Percentiles rank a stretch among this genome's conserved stretches.
Conservation (phyloP, 30 jellyfish, hydroid and myxozoan genomes). For the Hydractinia symbiolongicarpus region DNA sequence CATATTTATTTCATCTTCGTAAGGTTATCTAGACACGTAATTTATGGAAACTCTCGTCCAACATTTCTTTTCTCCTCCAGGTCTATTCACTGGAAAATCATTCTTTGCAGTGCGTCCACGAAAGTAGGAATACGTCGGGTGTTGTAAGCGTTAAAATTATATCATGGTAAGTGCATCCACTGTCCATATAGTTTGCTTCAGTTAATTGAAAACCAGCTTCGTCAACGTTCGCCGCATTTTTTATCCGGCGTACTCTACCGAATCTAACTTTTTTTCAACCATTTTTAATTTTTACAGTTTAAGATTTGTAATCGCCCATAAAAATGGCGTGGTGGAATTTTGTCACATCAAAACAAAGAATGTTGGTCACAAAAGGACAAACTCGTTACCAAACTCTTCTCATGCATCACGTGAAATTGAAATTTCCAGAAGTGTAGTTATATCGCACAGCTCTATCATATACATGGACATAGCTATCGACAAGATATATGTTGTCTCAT, state of each 20-base stretch:
- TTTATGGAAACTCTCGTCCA: too few relatives aligned
- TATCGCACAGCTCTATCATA: slow-evolving; percentile 12
- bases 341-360: slow-evolving; percentile 12
- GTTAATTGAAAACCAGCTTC: too few relatives aligned
- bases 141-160: slow-evolving; percentile 22
- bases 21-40: too few relatives aligned
- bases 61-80: neutral
- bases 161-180: slow-evolving; percentile 17
- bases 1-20: too few relatives aligned
- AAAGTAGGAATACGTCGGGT: slow-evolving; percentile 13
- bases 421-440: slow-evolving; percentile 20
- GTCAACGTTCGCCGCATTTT: too few relatives aligned
- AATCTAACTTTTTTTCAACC: neutral
- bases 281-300: slow-evolving; percentile 9
- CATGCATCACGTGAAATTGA: slow-evolving; percentile 2
- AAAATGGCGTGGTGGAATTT: slow-evolving; percentile 31
- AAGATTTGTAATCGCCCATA: slow-evolving; percentile 31
- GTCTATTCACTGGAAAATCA: slow-evolving; percentile 23
- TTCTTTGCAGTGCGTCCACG: slow-evolving; percentile 23
- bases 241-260: neutral
- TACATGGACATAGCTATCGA: slow-evolving; percentile 26
- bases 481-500: slow-evolving; percentile 19
- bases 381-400: slow-evolving; percentile 21
- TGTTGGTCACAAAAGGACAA: slow-evolving; percentile 21
- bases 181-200: neutral